Evolutionary conservation across 1,140 invertebrate genomes (phyloP).

Genomic region (Ganaspis sp.): DNA sequence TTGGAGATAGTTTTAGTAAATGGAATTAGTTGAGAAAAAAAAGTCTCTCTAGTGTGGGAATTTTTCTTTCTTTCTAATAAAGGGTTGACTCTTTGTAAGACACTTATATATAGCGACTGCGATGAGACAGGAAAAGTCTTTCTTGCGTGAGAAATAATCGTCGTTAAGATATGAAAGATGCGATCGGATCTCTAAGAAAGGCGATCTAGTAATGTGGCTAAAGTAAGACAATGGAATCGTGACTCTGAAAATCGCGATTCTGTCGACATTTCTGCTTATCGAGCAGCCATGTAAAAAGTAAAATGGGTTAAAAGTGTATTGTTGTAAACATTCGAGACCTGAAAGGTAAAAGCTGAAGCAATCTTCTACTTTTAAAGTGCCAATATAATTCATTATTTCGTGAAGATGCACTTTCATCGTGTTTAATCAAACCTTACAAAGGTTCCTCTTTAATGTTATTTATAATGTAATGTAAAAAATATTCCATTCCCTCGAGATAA

Average conservation of each 20-base stretch:
- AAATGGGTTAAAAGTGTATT: slow-evolving; percentile 20
- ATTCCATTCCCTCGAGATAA: no score
- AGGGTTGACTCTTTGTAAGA: neutral
- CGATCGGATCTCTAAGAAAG: neutral
- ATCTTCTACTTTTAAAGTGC: neutral
- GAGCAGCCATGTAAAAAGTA: slow-evolving; percentile 7
- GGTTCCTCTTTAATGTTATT: no score
- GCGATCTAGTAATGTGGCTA: slow-evolving; percentile 17
- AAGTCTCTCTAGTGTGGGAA: neutral
- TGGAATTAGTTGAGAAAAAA: neutral
- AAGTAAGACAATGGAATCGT: slow-evolving; percentile 31
- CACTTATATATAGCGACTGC: neutral
- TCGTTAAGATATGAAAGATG: slow-evolving; percentile 14
- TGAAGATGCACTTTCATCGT: no score
- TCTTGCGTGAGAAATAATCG: slow-evolving; percentile 17
- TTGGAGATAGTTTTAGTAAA: neutral
- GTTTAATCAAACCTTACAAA: no score
- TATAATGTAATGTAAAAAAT: no score
- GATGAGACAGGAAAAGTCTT: neutral
- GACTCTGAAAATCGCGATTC: slow-evolving; percentile 23
- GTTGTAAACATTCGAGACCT: slow-evolving; percentile 19
- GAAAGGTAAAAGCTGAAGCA: neutral
- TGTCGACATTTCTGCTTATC: slow-evolving; percentile 10
- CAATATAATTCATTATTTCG: no score
- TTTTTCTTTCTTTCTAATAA: neutral